phyloP scores from a whole-genome alignment of 2,888 invertebrate genomes.

The Cyrtodaria siliqua region DNA sequence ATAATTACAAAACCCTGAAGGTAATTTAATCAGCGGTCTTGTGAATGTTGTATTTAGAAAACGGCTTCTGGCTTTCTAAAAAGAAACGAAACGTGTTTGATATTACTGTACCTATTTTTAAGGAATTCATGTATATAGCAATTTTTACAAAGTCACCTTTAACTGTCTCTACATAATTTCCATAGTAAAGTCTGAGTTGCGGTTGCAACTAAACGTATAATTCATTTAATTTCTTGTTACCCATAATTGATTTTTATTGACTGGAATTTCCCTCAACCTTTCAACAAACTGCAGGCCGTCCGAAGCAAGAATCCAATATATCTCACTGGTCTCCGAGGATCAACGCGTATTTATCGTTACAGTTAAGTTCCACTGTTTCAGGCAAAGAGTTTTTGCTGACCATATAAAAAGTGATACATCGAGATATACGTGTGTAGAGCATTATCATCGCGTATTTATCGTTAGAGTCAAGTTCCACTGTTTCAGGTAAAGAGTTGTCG shows the following conservation, averaged over 20 bases:
- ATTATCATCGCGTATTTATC: not conserved
- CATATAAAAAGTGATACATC: too few species aligned
- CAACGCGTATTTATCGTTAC: not conserved
- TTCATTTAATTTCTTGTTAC: constrained; percentile 56
- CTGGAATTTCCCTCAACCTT: constrained; percentile 23
- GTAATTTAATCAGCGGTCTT: too few species aligned
- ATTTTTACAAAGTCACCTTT: too few species aligned
- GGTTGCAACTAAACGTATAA: constrained; percentile 23
- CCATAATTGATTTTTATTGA: constrained; percentile 58
- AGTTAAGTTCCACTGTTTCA: not conserved
- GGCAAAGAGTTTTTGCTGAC: not conserved
- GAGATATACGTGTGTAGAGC: too few species aligned
- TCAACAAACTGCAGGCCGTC: constrained; percentile 10
- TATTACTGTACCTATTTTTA: too few species aligned
- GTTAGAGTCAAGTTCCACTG: not conserved
- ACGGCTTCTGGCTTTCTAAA: too few species aligned
- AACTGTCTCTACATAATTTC: too few species aligned
- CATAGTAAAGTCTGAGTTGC: not conserved
- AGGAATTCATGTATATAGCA: too few species aligned
- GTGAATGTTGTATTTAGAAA: too few species aligned
- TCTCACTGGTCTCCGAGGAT: not conserved
- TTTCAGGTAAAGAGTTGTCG: not conserved
- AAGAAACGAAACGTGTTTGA: too few species aligned
- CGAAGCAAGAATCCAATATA: constrained; percentile 1
- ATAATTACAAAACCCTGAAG: too few species aligned